Percentiles rank a stretch among this genome's conserved stretches.
Conservation (phyloP, 2,888 invertebrate species). For the Metopia argyrocephala region DNA sequence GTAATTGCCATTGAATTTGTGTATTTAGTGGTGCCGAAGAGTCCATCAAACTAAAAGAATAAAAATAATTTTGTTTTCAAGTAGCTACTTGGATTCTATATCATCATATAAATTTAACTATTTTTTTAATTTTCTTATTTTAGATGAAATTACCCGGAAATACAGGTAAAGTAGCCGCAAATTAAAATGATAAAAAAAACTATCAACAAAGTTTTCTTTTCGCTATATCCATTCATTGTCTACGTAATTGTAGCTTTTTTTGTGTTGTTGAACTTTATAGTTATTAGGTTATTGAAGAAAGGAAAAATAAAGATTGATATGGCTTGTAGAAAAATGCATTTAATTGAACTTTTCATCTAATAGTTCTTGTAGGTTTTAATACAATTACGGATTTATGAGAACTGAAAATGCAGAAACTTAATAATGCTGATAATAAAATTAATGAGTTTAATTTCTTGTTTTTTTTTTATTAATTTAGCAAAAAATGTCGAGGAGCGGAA, state of each 20-base stretch:
- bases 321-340: constrained; percentile 15
- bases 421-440: neutral
- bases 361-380: neutral
- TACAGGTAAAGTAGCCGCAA: constrained; percentile 71
- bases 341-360: neutral
- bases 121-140: constrained; percentile 57
- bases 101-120: constrained; percentile 14
- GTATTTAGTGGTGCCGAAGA: constrained; percentile 56
- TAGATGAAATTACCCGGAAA: constrained; percentile 75
- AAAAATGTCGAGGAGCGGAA: constrained; percentile 74
- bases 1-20: constrained; percentile 79
- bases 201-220: too few species aligned
- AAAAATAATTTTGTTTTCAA: neutral
- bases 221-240: constrained; percentile 24
- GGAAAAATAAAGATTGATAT: neutral
- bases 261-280: constrained; percentile 25
- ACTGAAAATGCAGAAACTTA: neutral
- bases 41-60: constrained; percentile 27
- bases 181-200: neutral
- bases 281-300: neutral
- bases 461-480: too few species aligned
- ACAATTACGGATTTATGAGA: neutral
- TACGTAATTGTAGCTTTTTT: constrained; percentile 52
- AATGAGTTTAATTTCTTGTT: constrained; percentile 21
- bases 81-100: neutral